Evolutionary conservation across 35 echinoderm and acorn worm genomes (phyloP).

Genomic region (Anneissia japonica): DNA sequence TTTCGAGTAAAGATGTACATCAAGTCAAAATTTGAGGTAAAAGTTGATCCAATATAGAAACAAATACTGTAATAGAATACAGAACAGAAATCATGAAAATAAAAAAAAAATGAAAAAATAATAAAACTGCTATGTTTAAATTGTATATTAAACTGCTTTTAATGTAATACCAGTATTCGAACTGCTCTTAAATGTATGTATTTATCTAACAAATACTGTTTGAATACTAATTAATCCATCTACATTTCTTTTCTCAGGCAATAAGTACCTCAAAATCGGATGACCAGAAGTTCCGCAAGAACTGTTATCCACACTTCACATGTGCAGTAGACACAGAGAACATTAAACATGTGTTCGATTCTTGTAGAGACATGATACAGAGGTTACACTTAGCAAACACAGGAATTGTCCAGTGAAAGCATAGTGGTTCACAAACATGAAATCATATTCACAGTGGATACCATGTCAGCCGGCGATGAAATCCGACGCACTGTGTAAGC

Average conservation of each 20-base stretch:
- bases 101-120: too few relatives aligned
- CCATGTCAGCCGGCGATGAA: too few relatives aligned
- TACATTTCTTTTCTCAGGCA: conserved; percentile 18
- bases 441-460: background rate
- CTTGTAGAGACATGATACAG: conserved; percentile 53
- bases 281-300: conserved; percentile 36
- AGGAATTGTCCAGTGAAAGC: conserved; percentile 28
- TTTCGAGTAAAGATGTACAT: conserved; percentile 63
- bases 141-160: too few relatives aligned
- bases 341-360: conserved; percentile 54
- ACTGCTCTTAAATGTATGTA: too few relatives aligned
- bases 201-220: conserved; percentile 7
- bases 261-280: conserved; percentile 19
- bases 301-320: conserved; percentile 70
- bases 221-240: background rate
- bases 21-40: conserved; percentile 56
- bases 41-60: too few relatives aligned
- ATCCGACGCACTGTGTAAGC: too few relatives aligned
- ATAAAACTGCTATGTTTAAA: too few relatives aligned
- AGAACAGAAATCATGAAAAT: too few relatives aligned
- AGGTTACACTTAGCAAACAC: conserved; percentile 26
- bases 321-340: conserved; percentile 69
- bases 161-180: too few relatives aligned
- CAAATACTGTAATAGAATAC: too few relatives aligned
- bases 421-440: too few relatives aligned